Evolutionary conservation across 2,888 invertebrate genomes (phyloP).

Genomic region (Dastarcus helophoroides): DNA sequence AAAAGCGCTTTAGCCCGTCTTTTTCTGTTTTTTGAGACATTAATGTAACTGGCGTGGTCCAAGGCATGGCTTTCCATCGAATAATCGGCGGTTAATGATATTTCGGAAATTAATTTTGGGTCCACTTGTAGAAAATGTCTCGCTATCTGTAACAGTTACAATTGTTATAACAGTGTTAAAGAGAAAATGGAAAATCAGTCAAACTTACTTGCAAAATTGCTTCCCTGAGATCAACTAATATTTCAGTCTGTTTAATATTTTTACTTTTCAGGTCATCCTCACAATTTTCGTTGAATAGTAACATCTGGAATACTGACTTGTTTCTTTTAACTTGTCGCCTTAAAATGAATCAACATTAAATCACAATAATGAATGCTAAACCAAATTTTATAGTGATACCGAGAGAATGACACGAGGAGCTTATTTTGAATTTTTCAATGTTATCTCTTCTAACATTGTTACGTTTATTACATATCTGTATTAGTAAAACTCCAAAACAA

Average conservation of each 20-base stretch:
- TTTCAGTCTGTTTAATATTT: slow-evolving; percentile 96
- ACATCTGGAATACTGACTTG: slow-evolving; percentile 80
- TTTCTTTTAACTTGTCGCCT: slow-evolving; percentile 81
- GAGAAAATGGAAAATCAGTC: slow-evolving; percentile 2
- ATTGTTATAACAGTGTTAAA: neutral
- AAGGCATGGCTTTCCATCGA: slow-evolving; percentile 89
- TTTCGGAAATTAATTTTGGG: slow-evolving; percentile 70
- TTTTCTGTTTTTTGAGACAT: slow-evolving; percentile 76
- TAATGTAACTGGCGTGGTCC: slow-evolving; percentile 91
- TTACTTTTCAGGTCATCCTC: slow-evolving; percentile 84
- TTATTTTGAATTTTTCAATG: too few species aligned
- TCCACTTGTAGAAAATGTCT: slow-evolving; percentile 91
- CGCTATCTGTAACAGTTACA: slow-evolving; percentile 44
- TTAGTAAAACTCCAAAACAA: too few species aligned
- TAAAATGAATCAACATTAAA: slow-evolving; percentile 20
- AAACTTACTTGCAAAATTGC: slow-evolving; percentile 71
- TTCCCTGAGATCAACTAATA: slow-evolving; percentile 93
- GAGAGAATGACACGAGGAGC: too few species aligned
- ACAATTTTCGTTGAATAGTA: slow-evolving; percentile 70
- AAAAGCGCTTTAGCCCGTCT: slow-evolving; percentile 89
- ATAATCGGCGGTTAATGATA: slow-evolving; percentile 81
- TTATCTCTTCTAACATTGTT: too few species aligned
- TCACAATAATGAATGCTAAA: neutral
- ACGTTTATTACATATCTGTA: too few species aligned
- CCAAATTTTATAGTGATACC: neutral